Percentiles rank a stretch among this genome's conserved stretches.
Conservation (phyloP, 2,888 invertebrate species). For the Lymantria dispar region DNA sequence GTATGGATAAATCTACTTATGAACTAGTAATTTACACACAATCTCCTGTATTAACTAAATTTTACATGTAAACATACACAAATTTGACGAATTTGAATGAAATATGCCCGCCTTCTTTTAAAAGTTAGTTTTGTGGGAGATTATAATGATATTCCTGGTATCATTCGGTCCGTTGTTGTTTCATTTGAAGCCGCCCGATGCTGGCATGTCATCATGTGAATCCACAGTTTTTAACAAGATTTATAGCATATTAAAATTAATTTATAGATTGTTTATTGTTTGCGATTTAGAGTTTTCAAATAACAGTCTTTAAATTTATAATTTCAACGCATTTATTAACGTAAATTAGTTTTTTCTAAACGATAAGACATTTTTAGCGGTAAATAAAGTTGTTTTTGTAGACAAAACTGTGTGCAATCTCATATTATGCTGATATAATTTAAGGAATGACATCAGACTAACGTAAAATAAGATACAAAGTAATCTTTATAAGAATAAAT, state of each 20-base stretch:
- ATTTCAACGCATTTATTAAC: constrained; percentile 22
- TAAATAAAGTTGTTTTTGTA: neutral
- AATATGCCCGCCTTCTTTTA: no score
- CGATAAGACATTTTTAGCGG: no score
- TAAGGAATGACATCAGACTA: constrained; percentile 5
- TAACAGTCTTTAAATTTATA: constrained; percentile 35
- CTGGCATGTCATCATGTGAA: constrained; percentile 28
- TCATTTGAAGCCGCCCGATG: constrained; percentile 30
- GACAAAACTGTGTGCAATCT: constrained; percentile 7
- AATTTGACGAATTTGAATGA: no score
- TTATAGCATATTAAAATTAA: constrained; percentile 50
- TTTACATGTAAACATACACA: no score
- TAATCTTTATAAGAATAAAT: constrained; percentile 11
- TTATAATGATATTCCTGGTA: constrained; percentile 15
- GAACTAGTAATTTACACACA: no score
- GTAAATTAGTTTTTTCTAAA: constrained; percentile 1
- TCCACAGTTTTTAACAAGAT: constrained; percentile 39
- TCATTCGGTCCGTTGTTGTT: constrained; percentile 13
- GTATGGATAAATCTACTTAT: no score
- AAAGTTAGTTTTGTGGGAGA: neutral
- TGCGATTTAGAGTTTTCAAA: constrained; percentile 40
- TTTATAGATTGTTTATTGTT: constrained; percentile 61
- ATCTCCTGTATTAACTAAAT: no score
- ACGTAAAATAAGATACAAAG: constrained; percentile 8
- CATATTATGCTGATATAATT: constrained; percentile 18